Evolutionary conservation across 2,113 vertebrate genomes (phyloP), one percentile per base, ranked within the genome.

Genomic region (Seriola quinqueradiata): DNA sequence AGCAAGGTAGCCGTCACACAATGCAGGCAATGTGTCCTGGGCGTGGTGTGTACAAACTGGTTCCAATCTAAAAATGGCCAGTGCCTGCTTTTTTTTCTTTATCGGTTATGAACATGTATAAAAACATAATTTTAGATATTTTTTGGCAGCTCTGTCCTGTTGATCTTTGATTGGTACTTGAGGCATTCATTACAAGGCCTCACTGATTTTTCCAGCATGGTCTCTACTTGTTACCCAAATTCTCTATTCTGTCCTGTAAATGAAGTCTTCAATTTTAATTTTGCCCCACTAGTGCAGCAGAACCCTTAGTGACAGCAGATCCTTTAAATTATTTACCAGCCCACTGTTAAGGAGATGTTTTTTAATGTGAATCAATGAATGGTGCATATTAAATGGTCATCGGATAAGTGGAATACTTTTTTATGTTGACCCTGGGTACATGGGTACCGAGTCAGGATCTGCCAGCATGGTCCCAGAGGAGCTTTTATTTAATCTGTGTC

Each of bases 291-390:
- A 60, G 83, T 82, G 68, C 77, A 72, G 59, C 80, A 13, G 75
- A 89, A 81, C 63, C 63, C 77, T 88, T 58, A 82, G 63, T 86
- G 90, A 93, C 87, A 89, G 84, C 71, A 77, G 72, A 87, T 84
- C 60, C 79, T 87, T 69, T 94, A 75, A 93, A 94, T 94, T 91
- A 93, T 95, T 93, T 87, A 94, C 89, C 58, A 71, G 74, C 81
- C 79, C 74, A 73, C 86, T 84, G 87, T 90, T 84, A 80, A 92
- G 86, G 91, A 90, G 82, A 83, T 88, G 90, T 90, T 85, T 80
- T 86, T 85, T 93, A 92, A 94, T 92, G 91, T 70, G 91, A 92
- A 92, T 93, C 92, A 92, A 92, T 93, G 90, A 91, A 58, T 50
- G 70, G 66, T 86, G 91, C 87, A 93, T 90, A 88, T 90, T 90